These are phyloP conservation scores for Acromyrmex echinatior DNA, from an alignment of 1,140 invertebrate genomes.

Conservation along the genomic window DNA sequence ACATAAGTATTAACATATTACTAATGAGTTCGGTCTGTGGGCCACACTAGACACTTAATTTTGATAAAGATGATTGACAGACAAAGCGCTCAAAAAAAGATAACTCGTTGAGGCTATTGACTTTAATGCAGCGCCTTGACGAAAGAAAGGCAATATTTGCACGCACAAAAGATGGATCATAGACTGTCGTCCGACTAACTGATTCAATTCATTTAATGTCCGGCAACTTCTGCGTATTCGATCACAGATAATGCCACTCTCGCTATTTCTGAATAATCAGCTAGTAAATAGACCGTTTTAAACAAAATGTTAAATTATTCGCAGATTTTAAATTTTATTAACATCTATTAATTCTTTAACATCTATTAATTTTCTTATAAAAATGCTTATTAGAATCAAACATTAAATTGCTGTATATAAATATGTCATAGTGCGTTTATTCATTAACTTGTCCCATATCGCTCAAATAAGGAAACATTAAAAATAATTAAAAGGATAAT, in stretches of 20 bases:
- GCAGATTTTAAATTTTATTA: too few relatives aligned
- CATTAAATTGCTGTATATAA: too few relatives aligned
- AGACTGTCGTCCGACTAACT: constrained; percentile 84
- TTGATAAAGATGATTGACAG: constrained; percentile 81
- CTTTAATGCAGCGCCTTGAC: constrained; percentile 79
- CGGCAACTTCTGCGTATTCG: constrained; percentile 79
- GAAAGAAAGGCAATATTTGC: constrained; percentile 84
- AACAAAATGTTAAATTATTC: too few relatives aligned
- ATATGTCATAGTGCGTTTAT: too few relatives aligned
- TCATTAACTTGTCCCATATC: too few relatives aligned
- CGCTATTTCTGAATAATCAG: too few relatives aligned
- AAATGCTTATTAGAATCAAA: too few relatives aligned
- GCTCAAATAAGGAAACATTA: too few relatives aligned
- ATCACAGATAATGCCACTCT: not conserved
- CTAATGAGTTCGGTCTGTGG: constrained; percentile 72
- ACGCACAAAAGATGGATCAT: constrained; percentile 85
- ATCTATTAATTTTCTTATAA: too few relatives aligned
- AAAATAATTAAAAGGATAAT: too few relatives aligned
- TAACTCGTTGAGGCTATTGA: constrained; percentile 81
- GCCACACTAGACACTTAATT: constrained; percentile 84
- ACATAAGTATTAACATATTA: not conserved
- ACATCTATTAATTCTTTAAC: too few relatives aligned
- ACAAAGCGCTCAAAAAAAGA: constrained; percentile 83
- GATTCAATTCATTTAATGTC: constrained; percentile 84
- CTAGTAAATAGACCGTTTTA: too few relatives aligned